Base-by-base conservation (phyloP, 1,140 invertebrate genomes). In the Drosophila burlai region DNA sequence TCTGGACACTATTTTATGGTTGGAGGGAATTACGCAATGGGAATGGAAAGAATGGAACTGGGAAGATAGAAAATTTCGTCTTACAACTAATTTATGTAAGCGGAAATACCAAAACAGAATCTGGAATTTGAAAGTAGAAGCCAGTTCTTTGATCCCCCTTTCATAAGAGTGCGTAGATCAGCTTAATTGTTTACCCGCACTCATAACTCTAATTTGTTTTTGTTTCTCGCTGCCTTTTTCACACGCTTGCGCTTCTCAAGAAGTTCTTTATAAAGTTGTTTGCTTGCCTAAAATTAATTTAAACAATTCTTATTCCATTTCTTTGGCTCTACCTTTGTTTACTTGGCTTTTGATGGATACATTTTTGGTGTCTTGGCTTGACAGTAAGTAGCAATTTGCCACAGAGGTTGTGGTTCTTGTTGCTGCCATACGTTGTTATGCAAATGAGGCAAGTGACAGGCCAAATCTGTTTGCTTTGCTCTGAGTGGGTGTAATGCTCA, bases 311-410 rank as follows among this genome's bases (percentile, higher is more conserved):
- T 77, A 77, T 77, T 61, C 54, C 50, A 61, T 54, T 76, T 79
- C 43, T 55, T 63, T 52, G 57, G 36, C 62, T 54, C 43, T 52
- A 18, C 40, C 62, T 69, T 84, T 72, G 63, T 68, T 81, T 69
- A 57, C 46, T 74, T 57, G 50, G 26, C 42, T 71, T 64, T 66
- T 87, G 63, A 80, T 83, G 62, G 49, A 83, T 80, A 80, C 54
- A 66, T 80, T 83, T 73, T 66, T 45, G 38, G 34, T 31, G 52
- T 71, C 57, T 73, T 55, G 80, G 50, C 36, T 71, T 79, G 64
- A 40, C 83, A 83, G 50, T 83, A 87, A 87, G 80, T 87, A 83
- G 83, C 83, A 80, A 86, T 80, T 84, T 77, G 65, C 26, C 34
- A 15, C 43, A 45, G 34, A 71, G 26, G 5, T 57, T 46, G 31